These are phyloP conservation scores for Torymus texanus DNA, from an alignment of 2,888 invertebrate genomes.

Conservation along the genomic window DNA sequence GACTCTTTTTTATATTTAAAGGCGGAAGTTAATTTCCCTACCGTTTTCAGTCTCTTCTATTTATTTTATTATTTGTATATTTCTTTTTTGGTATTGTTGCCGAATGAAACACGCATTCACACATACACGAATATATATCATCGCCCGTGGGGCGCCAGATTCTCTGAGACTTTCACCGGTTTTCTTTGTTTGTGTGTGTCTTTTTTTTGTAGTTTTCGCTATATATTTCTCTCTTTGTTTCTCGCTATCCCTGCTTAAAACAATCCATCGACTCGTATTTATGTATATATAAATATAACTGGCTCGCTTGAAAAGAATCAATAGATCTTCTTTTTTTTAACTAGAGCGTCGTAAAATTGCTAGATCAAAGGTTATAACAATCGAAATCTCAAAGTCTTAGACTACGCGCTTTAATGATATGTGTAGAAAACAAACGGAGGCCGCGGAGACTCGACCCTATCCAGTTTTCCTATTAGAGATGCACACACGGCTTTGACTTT, in stretches of 20 bases:
- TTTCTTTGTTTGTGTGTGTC: conserved; percentile 13
- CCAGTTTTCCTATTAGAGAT: conserved; percentile 9
- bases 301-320: conserved; percentile 12
- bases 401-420: conserved; percentile 41
- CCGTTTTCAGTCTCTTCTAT: conserved; percentile 56
- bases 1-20: conserved; percentile 10
- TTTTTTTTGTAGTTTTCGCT: not conserved
- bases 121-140: conserved; percentile 33
- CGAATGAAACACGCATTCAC: conserved; percentile 49
- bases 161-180: conserved; percentile 52
- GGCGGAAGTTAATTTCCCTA: conserved; percentile 49
- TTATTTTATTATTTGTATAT: conserved; percentile 26
- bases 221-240: not conserved
- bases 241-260: conserved; percentile 42
- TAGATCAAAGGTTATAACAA: conserved; percentile 7
- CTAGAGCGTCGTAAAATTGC: not conserved
- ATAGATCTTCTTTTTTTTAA: not conserved
- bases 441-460: not conserved
- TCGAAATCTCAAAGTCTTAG: conserved; percentile 20
- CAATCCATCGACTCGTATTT: conserved; percentile 5
- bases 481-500: conserved; percentile 13
- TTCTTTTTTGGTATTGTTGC: conserved; percentile 35
- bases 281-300: not conserved
- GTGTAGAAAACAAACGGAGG: conserved; percentile 47
- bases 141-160: conserved; percentile 18